Evolutionary conservation across 2,113 vertebrate genomes (phyloP).

Genomic region (Eclectus roratus): DNA sequence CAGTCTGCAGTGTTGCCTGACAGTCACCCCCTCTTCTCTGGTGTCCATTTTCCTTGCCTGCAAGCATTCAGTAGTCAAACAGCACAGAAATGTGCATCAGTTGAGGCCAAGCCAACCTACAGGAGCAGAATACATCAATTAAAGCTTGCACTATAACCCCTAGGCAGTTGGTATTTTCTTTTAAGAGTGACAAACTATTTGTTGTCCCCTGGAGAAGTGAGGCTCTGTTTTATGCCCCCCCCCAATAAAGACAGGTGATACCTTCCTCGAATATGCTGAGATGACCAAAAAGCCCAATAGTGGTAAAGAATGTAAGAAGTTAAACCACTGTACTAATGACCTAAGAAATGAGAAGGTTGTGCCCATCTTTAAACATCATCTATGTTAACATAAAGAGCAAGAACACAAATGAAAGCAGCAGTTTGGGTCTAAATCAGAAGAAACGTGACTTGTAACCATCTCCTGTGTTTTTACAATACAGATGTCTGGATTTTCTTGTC

Average conservation of each 20-base stretch:
- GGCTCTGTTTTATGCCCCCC: not conserved
- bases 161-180: not conserved
- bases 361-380: not conserved
- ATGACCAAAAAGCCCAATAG: not conserved
- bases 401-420: not conserved
- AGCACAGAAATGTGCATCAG: rapidly evolving
- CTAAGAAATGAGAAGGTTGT: not conserved
- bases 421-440: not conserved
- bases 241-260: not conserved
- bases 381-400: not conserved
- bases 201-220: not conserved
- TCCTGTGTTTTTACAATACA: not conserved
- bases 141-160: not conserved
- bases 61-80: not conserved
- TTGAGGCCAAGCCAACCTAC: not conserved
- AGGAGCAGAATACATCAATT: not conserved
- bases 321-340: not conserved
- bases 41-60: not conserved
- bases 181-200: not conserved
- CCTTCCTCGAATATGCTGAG: not conserved
- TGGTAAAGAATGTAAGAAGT: not conserved
- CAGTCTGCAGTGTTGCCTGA: not conserved
- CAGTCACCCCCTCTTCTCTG: too few species aligned
- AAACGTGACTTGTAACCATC: not conserved
- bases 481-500: not conserved